phyloP scores from a whole-genome alignment of 1,140 invertebrate species.

The Heliconius hermathena region DNA sequence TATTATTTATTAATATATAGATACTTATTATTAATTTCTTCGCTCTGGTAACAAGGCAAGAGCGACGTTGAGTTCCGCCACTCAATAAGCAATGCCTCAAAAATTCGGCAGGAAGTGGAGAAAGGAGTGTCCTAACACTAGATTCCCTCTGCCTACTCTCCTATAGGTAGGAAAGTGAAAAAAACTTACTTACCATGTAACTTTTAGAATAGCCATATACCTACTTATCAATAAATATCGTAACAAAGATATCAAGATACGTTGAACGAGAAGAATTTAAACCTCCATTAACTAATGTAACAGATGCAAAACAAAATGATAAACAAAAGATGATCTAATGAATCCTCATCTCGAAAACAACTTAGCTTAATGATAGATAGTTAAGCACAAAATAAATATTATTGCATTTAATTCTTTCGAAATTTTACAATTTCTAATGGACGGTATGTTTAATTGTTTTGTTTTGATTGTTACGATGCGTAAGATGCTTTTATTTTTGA shows the following conservation, averaged over 20 bases:
- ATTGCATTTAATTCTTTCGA: background rate
- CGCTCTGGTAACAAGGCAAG: no score
- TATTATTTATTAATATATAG: no score
- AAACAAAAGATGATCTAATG: slow-evolving; percentile 11
- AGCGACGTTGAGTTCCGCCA: no score
- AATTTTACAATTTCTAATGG: slow-evolving; percentile 4
- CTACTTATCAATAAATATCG: no score
- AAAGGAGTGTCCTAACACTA: background rate
- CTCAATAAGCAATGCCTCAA: no score
- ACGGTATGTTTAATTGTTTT: background rate
- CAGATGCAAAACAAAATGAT: background rate
- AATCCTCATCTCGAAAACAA: slow-evolving; percentile 17
- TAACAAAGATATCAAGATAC: background rate
- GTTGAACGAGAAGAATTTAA: background rate
- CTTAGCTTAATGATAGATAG: background rate
- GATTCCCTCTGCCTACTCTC: background rate
- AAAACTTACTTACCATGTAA: no score
- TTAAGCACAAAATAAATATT: slow-evolving; percentile 6
- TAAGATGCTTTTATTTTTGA: background rate
- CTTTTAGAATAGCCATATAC: no score
- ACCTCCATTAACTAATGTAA: background rate
- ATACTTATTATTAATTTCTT: no score
- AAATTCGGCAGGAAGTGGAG: no score
- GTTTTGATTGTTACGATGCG: background rate
- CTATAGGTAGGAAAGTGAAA: background rate